A percentile compares a stretch with the other conserved stretches of the same genome.
Evolutionary conservation across 1,140 invertebrate genomes (phyloP).

Genomic region (Chrysoperla carnea): DNA sequence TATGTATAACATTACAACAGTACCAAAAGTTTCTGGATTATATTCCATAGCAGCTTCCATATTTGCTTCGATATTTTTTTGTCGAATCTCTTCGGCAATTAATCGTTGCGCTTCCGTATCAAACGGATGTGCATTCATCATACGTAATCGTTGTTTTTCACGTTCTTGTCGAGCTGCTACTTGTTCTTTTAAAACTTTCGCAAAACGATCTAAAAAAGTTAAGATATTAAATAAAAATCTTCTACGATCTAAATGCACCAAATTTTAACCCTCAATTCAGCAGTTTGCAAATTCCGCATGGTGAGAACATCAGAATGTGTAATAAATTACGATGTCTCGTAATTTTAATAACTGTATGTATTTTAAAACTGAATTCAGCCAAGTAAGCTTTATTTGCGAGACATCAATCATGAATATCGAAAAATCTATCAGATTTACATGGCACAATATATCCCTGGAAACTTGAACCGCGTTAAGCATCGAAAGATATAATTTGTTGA

Average conservation of each 20-base stretch:
- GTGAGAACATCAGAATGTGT: no score
- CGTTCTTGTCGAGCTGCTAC: constrained; percentile 56
- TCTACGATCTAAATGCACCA: neutral
- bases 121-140: constrained; percentile 89
- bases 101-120: constrained; percentile 84
- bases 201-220: constrained; percentile 50
- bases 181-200: constrained; percentile 64
- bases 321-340: no score
- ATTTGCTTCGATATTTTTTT: constrained; percentile 94
- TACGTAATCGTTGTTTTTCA: constrained; percentile 64
- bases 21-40: constrained; percentile 94
- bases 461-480: no score
- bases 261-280: no score
- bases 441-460: no score
- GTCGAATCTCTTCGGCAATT: constrained; percentile 88
- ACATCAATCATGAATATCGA: no score
- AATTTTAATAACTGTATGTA: no score
- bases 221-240: constrained; percentile 9
- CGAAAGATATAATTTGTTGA: no score
- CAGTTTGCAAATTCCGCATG: no score
- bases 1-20: constrained; percentile 94
- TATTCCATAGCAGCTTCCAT: constrained; percentile 98
- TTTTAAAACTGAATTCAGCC: no score
- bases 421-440: no score
- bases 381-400: no score